Percentiles rank a stretch among this genome's conserved stretches.
phyloP scores from a whole-genome alignment of 1,140 invertebrate species.

The Paraescarpia echinospica region DNA sequence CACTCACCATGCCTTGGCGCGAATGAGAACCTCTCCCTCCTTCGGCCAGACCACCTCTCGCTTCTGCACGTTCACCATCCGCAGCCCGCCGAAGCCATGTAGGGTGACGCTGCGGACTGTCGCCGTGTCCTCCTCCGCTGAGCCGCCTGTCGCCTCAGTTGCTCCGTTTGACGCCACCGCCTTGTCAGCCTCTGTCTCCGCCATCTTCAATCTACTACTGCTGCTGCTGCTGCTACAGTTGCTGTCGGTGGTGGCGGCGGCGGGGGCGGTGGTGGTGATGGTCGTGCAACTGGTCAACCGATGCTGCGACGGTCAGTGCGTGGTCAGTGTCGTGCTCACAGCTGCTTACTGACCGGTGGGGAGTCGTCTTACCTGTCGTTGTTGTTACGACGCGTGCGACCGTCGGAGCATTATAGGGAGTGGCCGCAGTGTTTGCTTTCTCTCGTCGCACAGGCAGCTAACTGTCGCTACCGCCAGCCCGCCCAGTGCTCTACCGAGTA shows the following conservation, averaged over 20 bases:
- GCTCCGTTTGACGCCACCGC: slow-evolving; percentile 21
- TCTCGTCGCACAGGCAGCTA: neutral
- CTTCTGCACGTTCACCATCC: slow-evolving; percentile 78
- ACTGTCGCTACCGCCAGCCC: neutral
- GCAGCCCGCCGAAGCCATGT: slow-evolving; percentile 79
- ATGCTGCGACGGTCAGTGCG: neutral
- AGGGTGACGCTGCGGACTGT: slow-evolving; percentile 65
- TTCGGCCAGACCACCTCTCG: slow-evolving; percentile 73
- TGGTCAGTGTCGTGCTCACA: neutral
- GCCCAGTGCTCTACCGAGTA: neutral
- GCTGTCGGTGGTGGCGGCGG: neutral
- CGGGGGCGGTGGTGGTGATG: neutral
- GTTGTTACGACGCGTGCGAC: neutral
- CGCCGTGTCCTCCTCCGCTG: slow-evolving; percentile 1
- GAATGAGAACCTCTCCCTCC: slow-evolving; percentile 78
- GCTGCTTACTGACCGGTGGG: no score
- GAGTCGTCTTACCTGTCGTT: neutral
- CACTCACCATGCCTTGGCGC: slow-evolving; percentile 82
- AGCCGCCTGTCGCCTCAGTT: slow-evolving; percentile 24
- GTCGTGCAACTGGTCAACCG: neutral
- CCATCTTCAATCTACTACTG: slow-evolving; percentile 35
- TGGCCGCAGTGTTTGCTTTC: neutral
- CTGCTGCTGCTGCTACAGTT: slow-evolving; percentile 35
- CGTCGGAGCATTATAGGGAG: neutral
- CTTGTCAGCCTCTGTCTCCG: slow-evolving; percentile 17